Evolutionary conservation across 2,797 vertebrate genomes (phyloP), one percentile per base, ranked within the genome.

Genomic region (Vireo griseus): DNA sequence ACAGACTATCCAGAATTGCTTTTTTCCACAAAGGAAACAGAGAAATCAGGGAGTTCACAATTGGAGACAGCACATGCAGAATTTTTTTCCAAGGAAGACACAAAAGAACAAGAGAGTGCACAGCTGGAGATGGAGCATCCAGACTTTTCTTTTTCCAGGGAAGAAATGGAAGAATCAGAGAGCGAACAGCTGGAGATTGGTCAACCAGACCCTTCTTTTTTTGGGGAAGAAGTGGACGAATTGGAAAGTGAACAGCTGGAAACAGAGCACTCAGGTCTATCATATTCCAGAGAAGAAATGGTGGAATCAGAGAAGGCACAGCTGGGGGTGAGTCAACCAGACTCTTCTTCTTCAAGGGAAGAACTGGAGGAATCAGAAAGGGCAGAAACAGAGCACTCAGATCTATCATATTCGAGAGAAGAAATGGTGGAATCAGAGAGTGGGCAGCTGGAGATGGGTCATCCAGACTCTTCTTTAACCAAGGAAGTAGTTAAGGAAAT

Each of bases 221-320:
- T 67, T 24, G 71, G 8, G 7, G 17, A 45, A 81, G 66, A 94
- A 86, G 16, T 4, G 0, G 62, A 31, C 5, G 35, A 78, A 74
- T 13, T 9, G 0, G 42, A 19, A 1, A 62, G 5, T 0, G 0
- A 12, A 11, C 15, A 68, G 2, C n/a, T 55, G 17, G 54, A 75
- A n/a, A 40, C 2, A 14, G 51, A 62, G 13, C 29, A 58, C 4
- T 24, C 47, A 52, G 75, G 40, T 4, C n/a, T 52, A 1, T 40
- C 50, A 18, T 77, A 33, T 37, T 52, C 16, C 21, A 48, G 2
- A 5, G 18, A 55, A 75, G 50, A 92, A 79, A 24, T 1, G 0
- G 31, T 13, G 11, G 39, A 62, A 63, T 52, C 31, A 9, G 39
- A 82, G 24, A 42, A 5, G 42, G 26, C 12, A 47, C 31, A 50